These are phyloP conservation scores for Dicyrtomina minuta DNA, from an alignment of 2,888 invertebrate genomes.

Conservation along the genomic window DNA sequence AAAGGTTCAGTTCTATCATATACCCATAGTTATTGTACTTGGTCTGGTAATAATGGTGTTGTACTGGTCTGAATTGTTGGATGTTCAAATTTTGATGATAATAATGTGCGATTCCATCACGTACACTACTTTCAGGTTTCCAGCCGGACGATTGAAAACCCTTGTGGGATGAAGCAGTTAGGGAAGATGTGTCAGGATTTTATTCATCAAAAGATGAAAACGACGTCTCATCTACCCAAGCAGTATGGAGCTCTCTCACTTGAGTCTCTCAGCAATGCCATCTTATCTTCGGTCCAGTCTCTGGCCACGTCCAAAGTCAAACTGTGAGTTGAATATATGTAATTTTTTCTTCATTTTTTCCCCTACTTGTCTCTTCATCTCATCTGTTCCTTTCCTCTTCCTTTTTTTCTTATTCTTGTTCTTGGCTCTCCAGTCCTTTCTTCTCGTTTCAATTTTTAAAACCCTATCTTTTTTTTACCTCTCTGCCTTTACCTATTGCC, in stretches of 20 bases:
- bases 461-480: no score
- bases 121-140: constrained; percentile 29
- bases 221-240: constrained; percentile 36
- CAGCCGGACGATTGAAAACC: constrained; percentile 20
- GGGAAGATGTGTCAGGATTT: constrained; percentile 46
- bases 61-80: no score
- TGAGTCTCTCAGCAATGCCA: constrained; percentile 59
- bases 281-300: constrained; percentile 47
- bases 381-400: not conserved
- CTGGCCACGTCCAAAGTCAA: constrained; percentile 46
- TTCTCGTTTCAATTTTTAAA: not conserved
- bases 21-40: not conserved
- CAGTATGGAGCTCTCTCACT: constrained; percentile 63
- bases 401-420: not conserved
- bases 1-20: not conserved
- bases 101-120: constrained; percentile 26
- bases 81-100: not conserved
- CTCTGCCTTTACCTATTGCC: no score
- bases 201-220: constrained; percentile 42
- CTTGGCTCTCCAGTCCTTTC: not conserved
- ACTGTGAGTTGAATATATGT: constrained; percentile 42
- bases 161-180: constrained; percentile 44
- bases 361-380: no score
- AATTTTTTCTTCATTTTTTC: not conserved
- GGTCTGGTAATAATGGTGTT: no score